Evolutionary conservation across 2,888 invertebrate genomes (phyloP).

Genomic region (Dryomyza anilis): DNA sequence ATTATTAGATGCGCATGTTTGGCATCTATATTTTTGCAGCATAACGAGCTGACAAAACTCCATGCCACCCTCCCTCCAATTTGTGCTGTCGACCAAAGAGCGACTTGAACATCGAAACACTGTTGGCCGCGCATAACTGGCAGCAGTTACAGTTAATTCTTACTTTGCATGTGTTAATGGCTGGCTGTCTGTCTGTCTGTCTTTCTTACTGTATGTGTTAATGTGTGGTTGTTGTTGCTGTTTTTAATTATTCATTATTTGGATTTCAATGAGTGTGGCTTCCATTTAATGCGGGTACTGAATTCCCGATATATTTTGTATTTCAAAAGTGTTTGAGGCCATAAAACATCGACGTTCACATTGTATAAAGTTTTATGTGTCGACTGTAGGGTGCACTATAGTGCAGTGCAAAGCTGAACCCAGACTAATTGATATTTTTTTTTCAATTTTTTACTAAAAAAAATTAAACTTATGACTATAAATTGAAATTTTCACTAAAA

Average conservation of each 20-base stretch:
- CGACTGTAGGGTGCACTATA: too few species aligned
- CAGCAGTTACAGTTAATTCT: constrained; percentile 3
- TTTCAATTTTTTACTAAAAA: too few species aligned
- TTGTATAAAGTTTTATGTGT: too few species aligned
- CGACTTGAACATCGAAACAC: too few species aligned
- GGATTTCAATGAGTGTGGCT: background rate
- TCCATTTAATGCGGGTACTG: background rate
- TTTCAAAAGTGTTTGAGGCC: too few species aligned
- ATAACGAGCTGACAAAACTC: constrained; percentile 30
- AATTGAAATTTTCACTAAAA: too few species aligned
- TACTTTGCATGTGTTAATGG: background rate
- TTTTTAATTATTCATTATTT: background rate
- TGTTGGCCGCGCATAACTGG: constrained; percentile 21
- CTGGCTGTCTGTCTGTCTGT: background rate
- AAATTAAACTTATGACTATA: too few species aligned
- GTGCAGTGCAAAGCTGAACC: too few species aligned
- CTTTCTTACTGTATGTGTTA: background rate
- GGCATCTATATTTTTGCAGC: background rate
- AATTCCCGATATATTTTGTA: background rate
- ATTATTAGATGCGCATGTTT: too few species aligned
- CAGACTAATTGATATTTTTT: too few species aligned
- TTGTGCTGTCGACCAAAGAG: too few species aligned
- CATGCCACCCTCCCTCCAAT: background rate
- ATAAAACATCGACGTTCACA: too few species aligned
- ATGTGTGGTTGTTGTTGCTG: background rate